Evolutionary conservation across 2,113 vertebrate genomes (phyloP), one percentile per base, ranked within the genome.

Genomic region (Otis tarda): DNA sequence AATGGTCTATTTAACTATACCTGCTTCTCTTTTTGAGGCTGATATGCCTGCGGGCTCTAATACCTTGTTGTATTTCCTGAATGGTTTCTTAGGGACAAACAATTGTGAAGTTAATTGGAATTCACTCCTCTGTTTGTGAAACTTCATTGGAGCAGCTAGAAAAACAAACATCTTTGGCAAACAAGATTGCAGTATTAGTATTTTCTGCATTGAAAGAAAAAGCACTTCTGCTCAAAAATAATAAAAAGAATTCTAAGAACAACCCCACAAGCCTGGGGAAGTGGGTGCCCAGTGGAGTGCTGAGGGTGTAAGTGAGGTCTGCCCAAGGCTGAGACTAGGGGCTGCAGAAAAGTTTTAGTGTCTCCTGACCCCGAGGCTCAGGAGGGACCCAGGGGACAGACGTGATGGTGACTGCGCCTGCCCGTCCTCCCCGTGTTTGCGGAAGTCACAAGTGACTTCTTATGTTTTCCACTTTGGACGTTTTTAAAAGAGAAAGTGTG

Each of bases 81-180:
- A 92, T 94, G 93, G 75, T 77, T 96, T 97, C 92, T 94, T 64
- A 39, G 86, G 95, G 84, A 89, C 88, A 87, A 90, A 93, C 94
- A 94, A 95, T 96, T 28, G 14, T 93, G 75, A 64, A 90, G 68
- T 87, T 97, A 96, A 96, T 95, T 95, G 89, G 93, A 96, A 95
- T 94, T 93, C 60, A 43, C 50, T 92, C 28, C 68, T 88, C 89
- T 90, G 67, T 52, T 67, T 61, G 28, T 86, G 86, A 67, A 93
- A 94, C 80, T 90, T 94, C 94, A 74, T 57, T 53, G 85, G 95
- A 95, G 89, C 92, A 95, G 84, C 49, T 82, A 49, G 65, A 63
- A 84, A 94, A 96, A 87, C 96, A 92, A 87, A 89, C 76, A 68
- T 52, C 95, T 96, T 76, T 39, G 63, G 61, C 87, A 90, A 91